Conservation (phyloP, 2,797 vertebrate genomes). For the Vespertilio murinus region DNA sequence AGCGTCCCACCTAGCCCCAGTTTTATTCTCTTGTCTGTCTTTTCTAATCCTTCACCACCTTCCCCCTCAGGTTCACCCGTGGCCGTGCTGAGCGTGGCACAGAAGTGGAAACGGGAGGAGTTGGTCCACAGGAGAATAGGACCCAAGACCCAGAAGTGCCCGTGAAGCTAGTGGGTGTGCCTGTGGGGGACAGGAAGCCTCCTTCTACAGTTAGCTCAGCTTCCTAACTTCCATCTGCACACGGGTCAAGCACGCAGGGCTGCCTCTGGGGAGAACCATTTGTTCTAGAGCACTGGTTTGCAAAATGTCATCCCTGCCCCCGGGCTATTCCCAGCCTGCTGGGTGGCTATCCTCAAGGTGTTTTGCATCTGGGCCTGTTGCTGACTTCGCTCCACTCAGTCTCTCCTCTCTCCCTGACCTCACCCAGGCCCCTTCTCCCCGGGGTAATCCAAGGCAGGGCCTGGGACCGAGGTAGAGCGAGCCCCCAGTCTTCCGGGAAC, state of each 20-base stretch:
- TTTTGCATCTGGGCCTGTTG: not conserved
- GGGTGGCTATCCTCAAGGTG: not conserved
- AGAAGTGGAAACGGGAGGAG: not conserved
- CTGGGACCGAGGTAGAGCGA: not conserved
- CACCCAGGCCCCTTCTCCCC: not conserved
- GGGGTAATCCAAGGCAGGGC: not conserved
- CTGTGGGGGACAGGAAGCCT: not conserved
- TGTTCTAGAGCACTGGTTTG: not conserved
- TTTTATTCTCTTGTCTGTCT: too few species aligned
- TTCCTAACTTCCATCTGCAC: not conserved
- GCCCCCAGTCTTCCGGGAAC: not conserved
- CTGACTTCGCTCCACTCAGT: not conserved
- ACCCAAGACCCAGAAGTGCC: not conserved
- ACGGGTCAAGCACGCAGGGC: fast-evolving
- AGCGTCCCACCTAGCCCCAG: too few species aligned
- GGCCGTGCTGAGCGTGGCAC: too few species aligned
- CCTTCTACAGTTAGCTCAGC: not conserved
- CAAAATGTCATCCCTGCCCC: not conserved
- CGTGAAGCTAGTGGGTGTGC: not conserved
- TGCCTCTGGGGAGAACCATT: not conserved
- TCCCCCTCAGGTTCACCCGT: too few species aligned
- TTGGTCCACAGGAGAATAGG: not conserved
- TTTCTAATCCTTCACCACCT: too few species aligned
- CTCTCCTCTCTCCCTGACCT: not conserved
- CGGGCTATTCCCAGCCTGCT: not conserved